Evolutionary conservation across 2,888 invertebrate species (phyloP), one percentile per base, ranked within the genome.

Genomic region (Drosophila siamana): DNA sequence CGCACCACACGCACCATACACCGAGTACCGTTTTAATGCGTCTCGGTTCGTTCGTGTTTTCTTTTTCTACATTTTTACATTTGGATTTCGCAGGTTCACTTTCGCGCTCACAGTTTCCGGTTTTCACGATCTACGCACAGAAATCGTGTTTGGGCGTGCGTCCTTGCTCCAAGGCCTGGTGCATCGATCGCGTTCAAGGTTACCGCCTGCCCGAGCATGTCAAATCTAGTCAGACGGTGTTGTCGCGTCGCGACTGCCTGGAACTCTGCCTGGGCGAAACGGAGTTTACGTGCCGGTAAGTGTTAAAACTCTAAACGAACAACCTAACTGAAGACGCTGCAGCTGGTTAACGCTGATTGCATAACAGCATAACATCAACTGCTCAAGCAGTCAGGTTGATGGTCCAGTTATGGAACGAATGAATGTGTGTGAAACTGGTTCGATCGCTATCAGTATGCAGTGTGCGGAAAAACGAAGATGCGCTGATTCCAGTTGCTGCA

Each of bases 71-170:
- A 57, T 47, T 51, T 46, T n/a, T 40, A 3, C 15, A 15, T 40
- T 6, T 40, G 28, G 41, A 30, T 59, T 56, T 71, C 59, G 65
- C 95, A 97, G 98, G 97, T 92, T 97, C 98, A 66, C 93, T 98
- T 91, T 96, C 97, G 78, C 96, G 96, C 91, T 98, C 98, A 41
- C 98, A 98, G 93, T 98, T 97, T 93, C 98, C 98, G 61, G 98
- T 98, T 86, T 98, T 98, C 93, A 98, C 98, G 77, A 97, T 98
- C 92, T 98, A 98, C 94, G 98, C 98, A 81, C 98, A 98, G 93
- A 98, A 98, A 94, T 97, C 96, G 89, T 98, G 98, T 92, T 93
- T 98, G 90, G 96, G 96, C 67, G 96, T 97, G 89, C 95, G 96
- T 91, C 97, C 97, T 74, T 98, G 98, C 93, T 96, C 97, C 91